These are phyloP conservation scores for Cheilosia soror DNA, from an alignment of 2,888 invertebrate species.

Conservation along the genomic window DNA sequence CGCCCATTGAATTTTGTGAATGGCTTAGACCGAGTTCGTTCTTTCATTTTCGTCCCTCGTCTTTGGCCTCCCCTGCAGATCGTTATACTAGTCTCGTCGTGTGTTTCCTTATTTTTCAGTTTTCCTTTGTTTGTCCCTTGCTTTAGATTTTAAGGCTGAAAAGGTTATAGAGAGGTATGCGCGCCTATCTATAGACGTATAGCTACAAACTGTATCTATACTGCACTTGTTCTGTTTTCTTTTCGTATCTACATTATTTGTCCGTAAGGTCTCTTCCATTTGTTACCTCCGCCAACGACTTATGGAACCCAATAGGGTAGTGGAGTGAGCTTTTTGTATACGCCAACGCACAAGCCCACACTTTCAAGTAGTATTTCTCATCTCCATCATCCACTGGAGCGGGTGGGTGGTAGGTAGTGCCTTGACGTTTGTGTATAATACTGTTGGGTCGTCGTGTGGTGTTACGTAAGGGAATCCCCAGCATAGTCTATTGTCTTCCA, in stretches of 20 bases:
- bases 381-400: constrained; percentile 14
- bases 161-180: constrained; percentile 51
- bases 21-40: constrained; percentile 52
- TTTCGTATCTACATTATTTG: constrained; percentile 54
- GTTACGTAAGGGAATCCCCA: constrained; percentile 75
- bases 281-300: constrained; percentile 30
- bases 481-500: constrained; percentile 66
- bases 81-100: constrained; percentile 34
- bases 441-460: constrained; percentile 54
- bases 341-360: constrained; percentile 37
- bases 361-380: constrained; percentile 32
- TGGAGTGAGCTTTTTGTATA: constrained; percentile 19
- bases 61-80: neutral
- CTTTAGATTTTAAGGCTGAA: constrained; percentile 54
- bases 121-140: constrained; percentile 61
- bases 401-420: too few species aligned
- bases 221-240: constrained; percentile 68
- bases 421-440: constrained; percentile 22
- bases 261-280: constrained; percentile 54
- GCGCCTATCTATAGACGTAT: constrained; percentile 6
- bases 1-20: constrained; percentile 71
- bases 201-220: constrained; percentile 44
- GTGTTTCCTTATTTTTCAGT: constrained; percentile 25
- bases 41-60: neutral
- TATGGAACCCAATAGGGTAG: constrained; percentile 16